Base-by-base conservation (phyloP, 2,888 invertebrate genomes). In the Leptinotarsa haldemani region DNA sequence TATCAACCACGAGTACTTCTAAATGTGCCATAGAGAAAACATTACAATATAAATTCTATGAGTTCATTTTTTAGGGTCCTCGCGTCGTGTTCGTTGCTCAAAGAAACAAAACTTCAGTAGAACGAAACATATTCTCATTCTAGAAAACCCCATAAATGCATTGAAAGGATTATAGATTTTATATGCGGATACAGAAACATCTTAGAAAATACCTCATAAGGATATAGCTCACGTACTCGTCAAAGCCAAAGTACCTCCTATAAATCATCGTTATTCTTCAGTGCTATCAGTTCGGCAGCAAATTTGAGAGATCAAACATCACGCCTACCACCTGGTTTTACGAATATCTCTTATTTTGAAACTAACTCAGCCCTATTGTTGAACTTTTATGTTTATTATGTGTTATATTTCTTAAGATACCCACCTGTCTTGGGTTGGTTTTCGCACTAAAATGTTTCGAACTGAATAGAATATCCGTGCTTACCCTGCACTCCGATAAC, bases 261-360 rank as follows among this genome's bases (percentile, higher is more conserved):
- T 25, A 56, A 30, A 40, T 25, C 72, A 76, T 75, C 69, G 69
- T 74, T 71, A 65, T 76, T 65, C 73, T 74, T 75, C 73, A 78
- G 75, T 76, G 64, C 74, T 73, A 74, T 73, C 78, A 78, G 77
- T 73, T 67, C 73, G 71, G 69, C 61, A 69, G 68, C 40, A 73
- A 73, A 73, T 77, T 78, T 75, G 65, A 73, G 80, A 81, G 80
- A 81, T 81, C 80, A 83, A 84, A 84, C 84, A 83, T 84, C 84
- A 85, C 85, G 85, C 84, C 84, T 84, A 81, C 84, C 85, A 85
- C 84, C 85, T 85, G 85, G 85, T 80, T 83, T 85, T 83, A 80
- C 74, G 77, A 78, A 82, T 82, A 80, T 80, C 79, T 75, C 77
- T 74, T 74, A 74, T 76, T 77, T 77, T 73, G 69, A 73, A 77